A percentile compares a stretch with the other conserved stretches of the same genome.
phyloP scores from a whole-genome alignment of 1,140 invertebrate genomes.

The Heliconius nattereri region DNA sequence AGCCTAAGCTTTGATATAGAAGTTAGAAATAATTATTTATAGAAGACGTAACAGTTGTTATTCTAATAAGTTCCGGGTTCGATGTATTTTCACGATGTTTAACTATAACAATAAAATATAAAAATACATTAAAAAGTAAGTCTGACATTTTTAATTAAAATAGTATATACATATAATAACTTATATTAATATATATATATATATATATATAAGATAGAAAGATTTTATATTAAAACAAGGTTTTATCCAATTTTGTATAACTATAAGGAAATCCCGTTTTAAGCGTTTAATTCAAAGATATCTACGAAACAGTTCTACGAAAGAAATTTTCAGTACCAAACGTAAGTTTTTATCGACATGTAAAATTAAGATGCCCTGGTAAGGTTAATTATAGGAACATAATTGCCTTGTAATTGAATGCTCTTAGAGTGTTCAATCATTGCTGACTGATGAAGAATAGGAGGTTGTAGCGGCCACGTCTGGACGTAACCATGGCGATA shows the following conservation, averaged over 20 bases:
- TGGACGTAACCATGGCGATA: constrained; percentile 53
- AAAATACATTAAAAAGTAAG: too few relatives aligned
- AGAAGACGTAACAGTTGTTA: too few relatives aligned
- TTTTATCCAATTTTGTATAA: not conserved
- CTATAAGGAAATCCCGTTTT: not conserved
- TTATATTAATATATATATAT: not conserved
- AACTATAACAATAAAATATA: too few relatives aligned
- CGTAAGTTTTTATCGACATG: not conserved
- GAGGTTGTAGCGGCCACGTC: constrained; percentile 4
- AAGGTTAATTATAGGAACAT: not conserved
- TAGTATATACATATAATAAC: not conserved
- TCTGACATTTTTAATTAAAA: too few relatives aligned
- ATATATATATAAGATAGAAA: not conserved
- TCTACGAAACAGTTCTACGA: not conserved
- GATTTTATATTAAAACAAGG: not conserved
- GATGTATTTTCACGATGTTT: too few relatives aligned
- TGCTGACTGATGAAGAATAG: not conserved
- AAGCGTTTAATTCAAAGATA: not conserved
- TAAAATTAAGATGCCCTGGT: not conserved
- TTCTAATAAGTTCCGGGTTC: too few relatives aligned
- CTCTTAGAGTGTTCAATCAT: not conserved
- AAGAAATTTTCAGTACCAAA: not conserved
- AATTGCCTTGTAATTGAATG: not conserved
- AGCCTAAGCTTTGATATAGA: too few relatives aligned
- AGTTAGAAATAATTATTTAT: too few relatives aligned